These are phyloP conservation scores for Poecilobothrus nobilitatus DNA, from an alignment of 2,888 invertebrate species.

Conservation along the genomic window DNA sequence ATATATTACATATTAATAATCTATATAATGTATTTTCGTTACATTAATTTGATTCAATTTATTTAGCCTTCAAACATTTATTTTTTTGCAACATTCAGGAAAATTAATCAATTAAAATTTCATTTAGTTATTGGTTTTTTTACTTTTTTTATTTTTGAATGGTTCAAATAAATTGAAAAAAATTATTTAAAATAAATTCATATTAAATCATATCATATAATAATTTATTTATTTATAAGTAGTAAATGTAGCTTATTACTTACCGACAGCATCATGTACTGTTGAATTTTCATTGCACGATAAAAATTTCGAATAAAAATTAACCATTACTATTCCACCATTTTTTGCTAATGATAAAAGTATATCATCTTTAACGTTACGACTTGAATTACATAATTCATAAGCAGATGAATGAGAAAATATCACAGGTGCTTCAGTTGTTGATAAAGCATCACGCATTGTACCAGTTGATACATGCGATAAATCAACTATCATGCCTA, in stretches of 20 bases:
- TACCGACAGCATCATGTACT: conserved; percentile 72
- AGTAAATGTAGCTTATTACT: conserved; percentile 30
- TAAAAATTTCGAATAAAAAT: conserved; percentile 72
- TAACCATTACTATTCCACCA: conserved; percentile 78
- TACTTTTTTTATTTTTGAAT: too few species aligned
- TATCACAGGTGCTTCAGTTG: conserved; percentile 72
- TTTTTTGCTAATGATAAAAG: conserved; percentile 64
- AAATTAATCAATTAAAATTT: too few species aligned
- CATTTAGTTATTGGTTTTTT: too few species aligned
- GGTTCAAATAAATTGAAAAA: too few species aligned
- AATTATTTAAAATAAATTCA: too few species aligned
- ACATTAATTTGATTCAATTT: too few species aligned
- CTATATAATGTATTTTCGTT: too few species aligned
- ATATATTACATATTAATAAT: too few species aligned
- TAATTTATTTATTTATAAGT: too few species aligned
- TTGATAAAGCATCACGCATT: conserved; percentile 69
- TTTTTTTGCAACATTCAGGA: too few species aligned
- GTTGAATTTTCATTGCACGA: conserved; percentile 67
- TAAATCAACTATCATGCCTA: conserved; percentile 80
- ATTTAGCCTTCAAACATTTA: too few species aligned
- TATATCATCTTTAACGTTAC: conserved; percentile 73
- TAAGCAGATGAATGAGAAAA: conserved; percentile 80
- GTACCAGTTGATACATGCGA: conserved; percentile 73
- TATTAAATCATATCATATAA: too few species aligned
- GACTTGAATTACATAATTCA: conserved; percentile 68